Evolutionary conservation across 2,797 vertebrate species (phyloP).

Genomic region (Chloroceryle inda): DNA sequence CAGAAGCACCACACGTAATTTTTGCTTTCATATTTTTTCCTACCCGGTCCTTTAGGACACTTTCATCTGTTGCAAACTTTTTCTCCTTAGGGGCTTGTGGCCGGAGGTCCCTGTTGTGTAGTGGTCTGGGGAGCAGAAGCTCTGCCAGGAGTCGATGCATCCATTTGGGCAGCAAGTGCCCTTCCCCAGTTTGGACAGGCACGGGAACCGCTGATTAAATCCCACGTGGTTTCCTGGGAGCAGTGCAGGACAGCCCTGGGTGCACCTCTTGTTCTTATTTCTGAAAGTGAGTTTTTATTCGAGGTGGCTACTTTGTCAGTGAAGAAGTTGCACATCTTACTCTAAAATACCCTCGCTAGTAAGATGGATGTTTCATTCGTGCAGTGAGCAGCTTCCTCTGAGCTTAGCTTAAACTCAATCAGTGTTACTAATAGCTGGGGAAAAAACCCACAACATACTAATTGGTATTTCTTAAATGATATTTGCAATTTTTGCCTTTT

Average conservation of each 20-base stretch:
- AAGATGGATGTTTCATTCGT: constrained; percentile 30
- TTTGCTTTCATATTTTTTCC: not conserved
- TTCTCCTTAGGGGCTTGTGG: not conserved
- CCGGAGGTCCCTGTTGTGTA: not conserved
- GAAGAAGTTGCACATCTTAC: not conserved
- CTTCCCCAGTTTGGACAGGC: not conserved
- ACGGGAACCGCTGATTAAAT: not conserved
- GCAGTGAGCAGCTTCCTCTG: constrained; percentile 12
- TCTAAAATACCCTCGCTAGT: constrained; percentile 2
- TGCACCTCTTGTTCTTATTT: not conserved
- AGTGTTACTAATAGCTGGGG: constrained; percentile 51
- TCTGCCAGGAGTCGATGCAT: not conserved
- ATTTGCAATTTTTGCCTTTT: constrained; percentile 64
- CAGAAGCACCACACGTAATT: not conserved
- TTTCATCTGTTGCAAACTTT: not conserved
- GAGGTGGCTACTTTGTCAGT: not conserved
- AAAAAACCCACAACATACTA: not conserved
- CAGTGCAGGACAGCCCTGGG: not conserved
- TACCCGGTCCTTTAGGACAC: not conserved
- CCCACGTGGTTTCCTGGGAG: not conserved
- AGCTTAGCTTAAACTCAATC: constrained; percentile 57
- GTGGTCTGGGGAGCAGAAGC: not conserved
- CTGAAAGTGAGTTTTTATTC: not conserved
- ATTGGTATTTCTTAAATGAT: constrained; percentile 69
- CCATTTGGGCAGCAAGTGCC: not conserved